Conservation (phyloP, 2,113 vertebrate genomes). For the Myiozetetes cayanensis region DNA sequence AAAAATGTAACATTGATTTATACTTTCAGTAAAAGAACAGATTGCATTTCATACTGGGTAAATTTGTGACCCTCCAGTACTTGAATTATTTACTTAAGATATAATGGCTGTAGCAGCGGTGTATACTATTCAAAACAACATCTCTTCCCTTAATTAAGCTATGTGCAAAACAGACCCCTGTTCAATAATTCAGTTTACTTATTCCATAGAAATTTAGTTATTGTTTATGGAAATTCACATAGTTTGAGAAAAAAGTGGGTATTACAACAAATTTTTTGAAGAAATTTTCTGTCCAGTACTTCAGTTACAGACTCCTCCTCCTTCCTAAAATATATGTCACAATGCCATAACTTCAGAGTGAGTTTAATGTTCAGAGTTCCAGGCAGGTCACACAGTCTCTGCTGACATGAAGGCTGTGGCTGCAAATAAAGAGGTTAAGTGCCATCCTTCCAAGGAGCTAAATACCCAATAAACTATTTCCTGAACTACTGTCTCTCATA, state of each 20-base stretch:
- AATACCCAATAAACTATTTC: not conserved
- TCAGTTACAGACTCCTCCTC: not conserved
- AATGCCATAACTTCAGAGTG: not conserved
- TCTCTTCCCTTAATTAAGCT: not conserved
- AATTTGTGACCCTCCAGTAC: not conserved
- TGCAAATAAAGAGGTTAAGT: not conserved
- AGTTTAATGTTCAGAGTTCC: not conserved
- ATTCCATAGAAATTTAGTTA: not conserved
- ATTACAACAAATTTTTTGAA: not conserved
- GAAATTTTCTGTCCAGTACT: not conserved
- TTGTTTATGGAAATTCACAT: not conserved
- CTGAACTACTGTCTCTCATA: not conserved
- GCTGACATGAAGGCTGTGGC: not conserved
- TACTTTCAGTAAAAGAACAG: not conserved
- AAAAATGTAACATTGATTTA: not conserved
- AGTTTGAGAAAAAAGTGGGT: not conserved
- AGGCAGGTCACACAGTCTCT: not conserved
- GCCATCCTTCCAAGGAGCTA: not conserved
- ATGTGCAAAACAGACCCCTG: no score
- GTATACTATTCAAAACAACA: fast-evolving
- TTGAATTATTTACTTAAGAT: not conserved
- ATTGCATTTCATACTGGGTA: not conserved
- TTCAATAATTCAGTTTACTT: not conserved
- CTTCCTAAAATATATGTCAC: not conserved
- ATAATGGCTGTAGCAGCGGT: not conserved